These are phyloP conservation scores for Harpagoxenus sublaevis DNA, from an alignment of 2,888 invertebrate genomes.

Conservation along the genomic window DNA sequence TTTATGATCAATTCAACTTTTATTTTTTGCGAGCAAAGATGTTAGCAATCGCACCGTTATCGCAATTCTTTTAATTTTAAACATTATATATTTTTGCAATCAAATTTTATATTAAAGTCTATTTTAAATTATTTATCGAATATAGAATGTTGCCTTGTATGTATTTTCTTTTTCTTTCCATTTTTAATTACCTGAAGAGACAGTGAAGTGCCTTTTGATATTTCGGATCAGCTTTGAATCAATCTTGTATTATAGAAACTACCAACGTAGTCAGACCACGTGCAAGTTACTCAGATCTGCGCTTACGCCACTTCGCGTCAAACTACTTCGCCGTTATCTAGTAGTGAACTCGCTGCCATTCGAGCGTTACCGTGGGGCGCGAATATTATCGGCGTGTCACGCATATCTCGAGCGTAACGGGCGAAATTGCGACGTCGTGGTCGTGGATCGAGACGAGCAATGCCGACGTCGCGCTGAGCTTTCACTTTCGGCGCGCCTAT, in stretches of 20 bases:
- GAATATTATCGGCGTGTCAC: conserved; percentile 56
- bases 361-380: conserved; percentile 32
- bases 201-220: neutral
- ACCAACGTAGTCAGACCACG: conserved; percentile 10
- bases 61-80: neutral
- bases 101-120: neutral
- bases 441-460: conserved; percentile 12
- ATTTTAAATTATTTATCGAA: neutral
- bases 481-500: conserved; percentile 71
- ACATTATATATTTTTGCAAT: neutral
- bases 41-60: neutral
- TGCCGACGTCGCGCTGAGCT: conserved; percentile 72
- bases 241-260: neutral
- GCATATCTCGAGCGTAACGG: conserved; percentile 43
- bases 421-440: conserved; percentile 40
- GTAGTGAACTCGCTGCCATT: neutral
- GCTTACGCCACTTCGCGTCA: conserved; percentile 28
- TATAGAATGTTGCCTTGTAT: neutral
- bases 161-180: neutral
- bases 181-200: neutral
- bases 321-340: conserved; percentile 41
- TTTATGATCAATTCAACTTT: neutral
- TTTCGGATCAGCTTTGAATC: neutral
- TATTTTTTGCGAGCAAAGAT: neutral
- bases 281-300: conserved; percentile 1